Evolutionary conservation across 2,888 invertebrate species (phyloP).

Genomic region (Leptinotarsa haldemani): DNA sequence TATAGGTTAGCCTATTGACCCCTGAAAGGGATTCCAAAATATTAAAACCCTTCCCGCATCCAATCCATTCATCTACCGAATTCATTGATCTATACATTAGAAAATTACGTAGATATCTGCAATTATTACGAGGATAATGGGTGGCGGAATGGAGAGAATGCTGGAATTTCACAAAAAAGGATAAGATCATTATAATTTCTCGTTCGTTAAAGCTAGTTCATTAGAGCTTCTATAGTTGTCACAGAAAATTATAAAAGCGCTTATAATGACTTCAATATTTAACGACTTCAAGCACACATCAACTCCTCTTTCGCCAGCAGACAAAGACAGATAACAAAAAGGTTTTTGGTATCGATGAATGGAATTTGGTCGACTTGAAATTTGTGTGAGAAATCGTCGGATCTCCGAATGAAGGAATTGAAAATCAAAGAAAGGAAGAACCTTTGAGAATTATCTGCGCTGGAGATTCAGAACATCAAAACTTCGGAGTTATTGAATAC

Average conservation of each 20-base stretch:
- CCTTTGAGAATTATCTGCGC: too few species aligned
- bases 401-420: background rate
- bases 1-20: background rate
- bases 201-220: conserved; percentile 6
- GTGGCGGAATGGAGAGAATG: background rate
- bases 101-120: conserved; percentile 16
- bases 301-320: background rate
- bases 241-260: background rate
- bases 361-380: background rate
- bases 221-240: background rate
- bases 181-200: background rate
- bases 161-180: background rate
- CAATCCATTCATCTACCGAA: background rate
- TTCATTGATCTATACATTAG: background rate
- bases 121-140: conserved; percentile 4
- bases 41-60: background rate
- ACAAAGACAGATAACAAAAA: conserved; percentile 2
- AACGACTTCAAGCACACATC: conserved; percentile 11
- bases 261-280: background rate
- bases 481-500: too few species aligned
- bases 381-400: background rate
- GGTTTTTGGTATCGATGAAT: background rate
- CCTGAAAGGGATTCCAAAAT: background rate
- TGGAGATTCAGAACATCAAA: too few species aligned
- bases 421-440: background rate